These are phyloP conservation scores for Catostylus mosaicus DNA, from an alignment of 30 jellyfish, hydroid and myxozoan species.

Conservation along the genomic window DNA sequence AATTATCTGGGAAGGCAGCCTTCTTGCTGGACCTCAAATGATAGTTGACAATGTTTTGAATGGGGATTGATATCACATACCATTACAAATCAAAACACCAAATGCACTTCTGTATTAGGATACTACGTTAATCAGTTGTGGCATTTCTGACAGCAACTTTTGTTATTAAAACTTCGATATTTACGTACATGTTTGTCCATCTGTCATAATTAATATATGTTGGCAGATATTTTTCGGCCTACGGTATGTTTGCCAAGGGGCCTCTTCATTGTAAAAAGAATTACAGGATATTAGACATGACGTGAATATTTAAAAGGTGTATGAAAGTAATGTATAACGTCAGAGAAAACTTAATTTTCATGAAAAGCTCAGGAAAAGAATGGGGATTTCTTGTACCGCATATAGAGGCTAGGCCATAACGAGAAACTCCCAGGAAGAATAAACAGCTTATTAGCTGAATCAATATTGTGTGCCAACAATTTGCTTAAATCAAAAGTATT, in stretches of 20 bases:
- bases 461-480: not conserved
- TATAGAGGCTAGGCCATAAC: not conserved
- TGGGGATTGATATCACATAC: too few species aligned
- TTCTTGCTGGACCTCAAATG: too few species aligned
- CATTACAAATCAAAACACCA: too few species aligned
- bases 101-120: too few species aligned
- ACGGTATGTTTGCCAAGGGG: conserved; percentile 15
- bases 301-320: not conserved
- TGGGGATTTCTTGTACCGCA: not conserved
- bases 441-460: not conserved
- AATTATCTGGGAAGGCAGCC: too few species aligned
- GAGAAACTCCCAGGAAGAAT: conserved; percentile 12
- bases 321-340: not conserved
- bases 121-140: too few species aligned
- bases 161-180: too few species aligned
- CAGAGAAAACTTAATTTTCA: not conserved
- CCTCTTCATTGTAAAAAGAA: not conserved
- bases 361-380: conserved; percentile 2
- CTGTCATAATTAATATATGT: not conserved
- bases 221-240: conserved; percentile 4
- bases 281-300: conserved; percentile 13
- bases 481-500: not conserved
- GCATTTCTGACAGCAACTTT: too few species aligned
- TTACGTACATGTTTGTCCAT: not conserved
- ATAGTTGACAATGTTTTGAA: too few species aligned